phyloP scores from a whole-genome alignment of 2,888 invertebrate species.

The Cephus rjabovi region DNA sequence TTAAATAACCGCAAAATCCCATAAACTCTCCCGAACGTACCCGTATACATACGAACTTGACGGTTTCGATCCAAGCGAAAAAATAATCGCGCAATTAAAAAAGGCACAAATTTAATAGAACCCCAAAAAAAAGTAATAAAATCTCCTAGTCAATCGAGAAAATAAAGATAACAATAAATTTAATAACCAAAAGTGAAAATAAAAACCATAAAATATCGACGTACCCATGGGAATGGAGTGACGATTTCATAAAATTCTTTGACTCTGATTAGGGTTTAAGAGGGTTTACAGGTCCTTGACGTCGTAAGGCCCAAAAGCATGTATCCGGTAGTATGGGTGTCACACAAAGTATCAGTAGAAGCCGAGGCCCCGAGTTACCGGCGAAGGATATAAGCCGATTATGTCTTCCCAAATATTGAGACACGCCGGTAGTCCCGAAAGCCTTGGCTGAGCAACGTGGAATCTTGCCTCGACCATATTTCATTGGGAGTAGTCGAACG shows the following conservation, averaged over 20 bases:
- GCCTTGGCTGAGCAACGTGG: conserved; percentile 4
- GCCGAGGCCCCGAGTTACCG: conserved; percentile 30
- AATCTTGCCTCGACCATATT: background rate
- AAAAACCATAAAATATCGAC: background rate
- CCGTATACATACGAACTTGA: background rate
- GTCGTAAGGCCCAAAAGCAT: background rate
- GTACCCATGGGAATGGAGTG: background rate
- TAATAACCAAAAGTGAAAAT: background rate
- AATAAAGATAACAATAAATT: background rate
- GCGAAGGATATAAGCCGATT: conserved; percentile 56
- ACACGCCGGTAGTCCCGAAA: conserved; percentile 26
- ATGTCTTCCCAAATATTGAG: conserved; percentile 60
- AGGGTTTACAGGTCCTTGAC: background rate
- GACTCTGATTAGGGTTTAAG: background rate
- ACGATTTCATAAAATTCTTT: background rate
- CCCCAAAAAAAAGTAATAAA: background rate
- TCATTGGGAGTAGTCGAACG: background rate
- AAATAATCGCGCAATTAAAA: background rate
- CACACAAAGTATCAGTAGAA: background rate
- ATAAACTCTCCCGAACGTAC: background rate
- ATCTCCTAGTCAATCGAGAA: background rate
- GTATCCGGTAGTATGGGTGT: background rate
- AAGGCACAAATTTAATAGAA: too few species aligned
- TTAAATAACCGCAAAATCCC: background rate
- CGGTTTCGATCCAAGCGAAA: background rate